Base-by-base conservation (phyloP, 1,140 invertebrate genomes). In the Plodia interpunctella region DNA sequence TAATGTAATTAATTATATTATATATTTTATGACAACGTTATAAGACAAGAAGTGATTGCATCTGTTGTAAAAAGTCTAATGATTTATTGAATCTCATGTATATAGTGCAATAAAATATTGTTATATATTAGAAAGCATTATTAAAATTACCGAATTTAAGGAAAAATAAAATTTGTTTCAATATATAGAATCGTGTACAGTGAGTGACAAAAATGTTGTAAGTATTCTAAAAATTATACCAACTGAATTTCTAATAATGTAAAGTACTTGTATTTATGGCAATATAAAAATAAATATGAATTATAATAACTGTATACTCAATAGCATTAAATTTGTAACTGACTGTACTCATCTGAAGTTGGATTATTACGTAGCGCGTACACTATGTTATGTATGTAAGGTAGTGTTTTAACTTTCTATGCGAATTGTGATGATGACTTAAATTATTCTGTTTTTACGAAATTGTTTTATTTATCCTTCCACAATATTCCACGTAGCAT, bases 361-460 rank as follows among this genome's bases (percentile, higher is more conserved):
- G 44, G 35, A 32, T 54, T 18, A 30, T 54, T 54, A 17, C 51
- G 51, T 59, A 59, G 58, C 35, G 38, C 19, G 35, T 59, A 55
- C 49, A 49, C 55, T 57, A 60, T 60, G 55, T 65, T 65, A 32
- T 61, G 17, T 51, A 61, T 52, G 20, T 61, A 61, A 57, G 55
- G 51, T 65, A 55, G 70, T 65, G 70, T 74, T 75, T 72, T 68
- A 71, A 76, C 64, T 75, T 82, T 80, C 70, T 76, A 76, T 74
- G 73, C 69, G 64, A 70, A 71, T 66, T 75, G 68, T 78, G 72
- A 78, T 80, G 66, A 72, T 73, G 51, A 59, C 76, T 68, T 70
- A 79, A 78, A 74, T 70, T 74, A 78, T 72, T 76, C 77, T 75
- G 75, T 82, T 82, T 82, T 78, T 68, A 60, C 55, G 15, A 8